phyloP scores from a whole-genome alignment of 2,797 vertebrate species.

The Staurois parvus region DNA sequence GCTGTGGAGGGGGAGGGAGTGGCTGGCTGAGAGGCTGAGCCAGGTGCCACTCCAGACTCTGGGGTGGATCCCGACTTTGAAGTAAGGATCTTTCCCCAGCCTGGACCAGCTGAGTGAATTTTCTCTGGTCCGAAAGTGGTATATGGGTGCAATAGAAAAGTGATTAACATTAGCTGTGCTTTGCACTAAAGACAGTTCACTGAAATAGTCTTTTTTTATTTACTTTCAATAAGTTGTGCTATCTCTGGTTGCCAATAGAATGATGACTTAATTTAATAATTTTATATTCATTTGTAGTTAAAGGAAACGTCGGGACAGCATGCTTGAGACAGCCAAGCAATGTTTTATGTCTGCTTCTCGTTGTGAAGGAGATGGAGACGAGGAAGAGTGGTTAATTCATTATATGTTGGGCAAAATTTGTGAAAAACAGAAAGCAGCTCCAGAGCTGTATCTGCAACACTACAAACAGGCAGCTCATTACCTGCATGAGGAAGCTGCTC shows the following conservation, averaged over 20 bases:
- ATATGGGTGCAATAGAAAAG: no score
- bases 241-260: background rate
- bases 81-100: no score
- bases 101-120: no score
- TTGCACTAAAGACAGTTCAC: no score
- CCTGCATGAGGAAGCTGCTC: slow-evolving; percentile 94
- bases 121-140: no score
- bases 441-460: slow-evolving; percentile 86
- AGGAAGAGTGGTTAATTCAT: slow-evolving; percentile 98
- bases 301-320: slow-evolving; percentile 88
- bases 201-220: no score
- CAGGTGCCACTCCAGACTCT: no score
- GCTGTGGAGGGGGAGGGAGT: no score
- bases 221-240: background rate
- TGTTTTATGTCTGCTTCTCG: slow-evolving; percentile 90
- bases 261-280: background rate
- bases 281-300: slow-evolving; percentile 78
- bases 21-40: no score
- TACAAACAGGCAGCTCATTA: slow-evolving; percentile 93
- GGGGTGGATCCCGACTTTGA: no score
- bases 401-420: slow-evolving; percentile 98
- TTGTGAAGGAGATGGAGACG: slow-evolving; percentile 92
- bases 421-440: slow-evolving; percentile 89
- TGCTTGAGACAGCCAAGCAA: slow-evolving; percentile 90
- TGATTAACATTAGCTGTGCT: no score